Conservation (phyloP, 2,797 vertebrate species). For the Hydrophis major region DNA sequence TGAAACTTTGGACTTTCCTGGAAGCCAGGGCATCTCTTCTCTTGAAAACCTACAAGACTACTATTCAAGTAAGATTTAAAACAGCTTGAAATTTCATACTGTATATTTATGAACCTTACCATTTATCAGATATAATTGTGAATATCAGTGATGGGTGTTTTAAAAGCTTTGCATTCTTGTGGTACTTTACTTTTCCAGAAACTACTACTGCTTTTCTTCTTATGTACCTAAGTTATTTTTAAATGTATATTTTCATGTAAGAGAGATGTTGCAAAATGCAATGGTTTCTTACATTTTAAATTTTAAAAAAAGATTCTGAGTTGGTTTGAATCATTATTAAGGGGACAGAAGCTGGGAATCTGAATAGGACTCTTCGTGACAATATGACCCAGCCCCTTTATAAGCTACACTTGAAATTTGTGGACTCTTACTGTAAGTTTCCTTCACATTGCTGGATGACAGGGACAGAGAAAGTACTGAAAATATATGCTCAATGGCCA, state of each 20-base stretch:
- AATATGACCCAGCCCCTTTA: not conserved
- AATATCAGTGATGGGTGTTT: not conserved
- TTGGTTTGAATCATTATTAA: not conserved
- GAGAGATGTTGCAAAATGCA: not conserved
- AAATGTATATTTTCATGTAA: not conserved
- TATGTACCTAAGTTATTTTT: not conserved
- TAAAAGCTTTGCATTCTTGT: not conserved
- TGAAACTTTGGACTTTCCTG: slow-evolving; percentile 96
- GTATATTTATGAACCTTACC: slow-evolving; percentile 15
- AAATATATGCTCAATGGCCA: not conserved
- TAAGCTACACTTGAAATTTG: not conserved
- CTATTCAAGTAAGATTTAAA: slow-evolving; percentile 78
- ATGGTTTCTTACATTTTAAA: not conserved
- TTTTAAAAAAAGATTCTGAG: not conserved
- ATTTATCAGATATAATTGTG: slow-evolving; percentile 3
- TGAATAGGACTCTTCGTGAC: not conserved
- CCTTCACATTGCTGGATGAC: not conserved
- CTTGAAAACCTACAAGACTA: slow-evolving; percentile 93
- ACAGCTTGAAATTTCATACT: slow-evolving; percentile 3
- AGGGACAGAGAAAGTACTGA: not conserved
- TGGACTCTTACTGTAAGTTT: not conserved
- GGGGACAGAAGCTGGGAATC: not conserved
- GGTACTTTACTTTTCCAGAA: not conserved
- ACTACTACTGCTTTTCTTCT: not conserved
- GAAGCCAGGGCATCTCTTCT: slow-evolving; percentile 93